Evolutionary conservation across 2,888 invertebrate genomes (phyloP).

Genomic region (Apodemia zela): DNA sequence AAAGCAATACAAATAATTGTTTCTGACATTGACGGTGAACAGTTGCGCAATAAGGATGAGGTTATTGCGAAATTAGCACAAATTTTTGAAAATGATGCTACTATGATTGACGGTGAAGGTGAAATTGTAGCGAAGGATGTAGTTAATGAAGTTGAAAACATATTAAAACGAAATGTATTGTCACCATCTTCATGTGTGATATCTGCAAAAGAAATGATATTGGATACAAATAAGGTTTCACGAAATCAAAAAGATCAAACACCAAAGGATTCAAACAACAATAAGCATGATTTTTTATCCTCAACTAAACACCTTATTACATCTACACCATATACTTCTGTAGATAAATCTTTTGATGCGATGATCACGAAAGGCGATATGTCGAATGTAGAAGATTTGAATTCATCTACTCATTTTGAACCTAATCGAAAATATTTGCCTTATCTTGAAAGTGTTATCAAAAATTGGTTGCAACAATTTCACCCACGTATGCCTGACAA

Average conservation of each 20-base stretch:
- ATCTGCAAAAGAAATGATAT: neutral
- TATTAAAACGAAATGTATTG: neutral
- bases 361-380: neutral
- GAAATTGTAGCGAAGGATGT: neutral
- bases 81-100: neutral
- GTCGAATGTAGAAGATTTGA: neutral
- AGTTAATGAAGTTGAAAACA: neutral
- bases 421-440: slow-evolving; percentile 15
- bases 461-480: slow-evolving; percentile 23
- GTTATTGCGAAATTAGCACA: neutral
- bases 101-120: neutral
- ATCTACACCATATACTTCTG: neutral
- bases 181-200: neutral
- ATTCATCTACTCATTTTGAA: neutral
- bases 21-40: neutral
- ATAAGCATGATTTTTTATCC: neutral
- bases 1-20: neutral
- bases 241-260: neutral
- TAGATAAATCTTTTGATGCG: neutral
- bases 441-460: slow-evolving; percentile 19
- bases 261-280: neutral
- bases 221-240: neutral
- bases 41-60: neutral
- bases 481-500: neutral
- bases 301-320: neutral